Evolutionary conservation across 2,888 invertebrate species (phyloP).

Genomic region (Poecilobothrus nobilitatus): DNA sequence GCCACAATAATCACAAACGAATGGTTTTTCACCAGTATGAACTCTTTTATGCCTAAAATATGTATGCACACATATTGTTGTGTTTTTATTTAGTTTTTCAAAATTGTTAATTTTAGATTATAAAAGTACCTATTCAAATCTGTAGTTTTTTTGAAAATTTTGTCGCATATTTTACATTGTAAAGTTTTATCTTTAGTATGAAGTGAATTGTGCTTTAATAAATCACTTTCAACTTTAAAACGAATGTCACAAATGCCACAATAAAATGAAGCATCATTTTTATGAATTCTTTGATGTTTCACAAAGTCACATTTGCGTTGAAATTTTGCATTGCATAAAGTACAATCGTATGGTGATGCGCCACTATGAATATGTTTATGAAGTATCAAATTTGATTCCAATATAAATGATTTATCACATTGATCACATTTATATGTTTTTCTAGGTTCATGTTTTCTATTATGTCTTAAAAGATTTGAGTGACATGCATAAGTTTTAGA

Average conservation of each 20-base stretch:
- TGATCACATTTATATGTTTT: background rate
- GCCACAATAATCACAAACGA: slow-evolving; percentile 4
- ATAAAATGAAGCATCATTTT: background rate
- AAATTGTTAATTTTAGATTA: no score
- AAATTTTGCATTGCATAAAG: background rate
- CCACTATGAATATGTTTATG: background rate
- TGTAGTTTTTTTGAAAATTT: background rate
- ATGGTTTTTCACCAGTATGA: slow-evolving; percentile 2
- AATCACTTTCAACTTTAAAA: background rate
- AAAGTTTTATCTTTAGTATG: background rate
- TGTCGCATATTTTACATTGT: background rate
- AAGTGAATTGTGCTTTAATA: background rate
- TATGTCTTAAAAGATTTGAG: slow-evolving; percentile 1
- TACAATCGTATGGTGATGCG: background rate
- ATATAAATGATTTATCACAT: slow-evolving; percentile 4
- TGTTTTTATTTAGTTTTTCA: no score
- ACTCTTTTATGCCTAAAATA: slow-evolving; percentile 2
- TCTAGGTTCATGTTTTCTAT: background rate
- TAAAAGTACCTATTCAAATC: background rate
- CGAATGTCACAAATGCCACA: background rate
- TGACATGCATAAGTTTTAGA: background rate
- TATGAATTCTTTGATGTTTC: background rate
- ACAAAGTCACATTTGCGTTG: background rate
- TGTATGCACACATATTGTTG: no score
- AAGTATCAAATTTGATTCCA: background rate